These are phyloP conservation scores for Urophycis tenuis DNA, from an alignment of 2,797 vertebrate genomes.

Conservation along the genomic window DNA sequence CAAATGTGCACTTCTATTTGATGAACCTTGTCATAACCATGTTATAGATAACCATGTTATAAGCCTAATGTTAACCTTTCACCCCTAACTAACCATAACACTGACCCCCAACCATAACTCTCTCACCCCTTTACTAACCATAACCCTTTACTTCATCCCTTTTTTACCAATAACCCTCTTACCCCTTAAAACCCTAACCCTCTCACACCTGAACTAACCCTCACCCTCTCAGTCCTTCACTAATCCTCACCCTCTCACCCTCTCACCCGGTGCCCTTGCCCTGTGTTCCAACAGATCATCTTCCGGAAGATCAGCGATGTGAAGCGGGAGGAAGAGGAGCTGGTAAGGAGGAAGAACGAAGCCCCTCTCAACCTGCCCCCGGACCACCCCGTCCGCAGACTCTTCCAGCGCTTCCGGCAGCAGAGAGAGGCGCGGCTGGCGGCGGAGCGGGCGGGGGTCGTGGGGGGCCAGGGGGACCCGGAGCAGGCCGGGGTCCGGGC, in stretches of 20 bases:
- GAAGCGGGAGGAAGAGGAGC: constrained; percentile 90
- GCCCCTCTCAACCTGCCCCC: constrained; percentile 84
- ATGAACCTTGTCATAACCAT: no score
- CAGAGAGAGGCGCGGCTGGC: constrained; percentile 85
- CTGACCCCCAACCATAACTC: no score
- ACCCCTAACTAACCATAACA: no score
- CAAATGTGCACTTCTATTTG: no score
- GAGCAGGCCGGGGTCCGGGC: constrained; percentile 62
- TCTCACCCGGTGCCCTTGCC: not conserved
- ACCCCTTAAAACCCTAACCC: no score
- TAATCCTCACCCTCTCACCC: not conserved
- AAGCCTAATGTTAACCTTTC: no score
- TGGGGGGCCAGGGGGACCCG: constrained; percentile 57
- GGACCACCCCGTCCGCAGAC: constrained; percentile 84
- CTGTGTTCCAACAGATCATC: constrained; percentile 73
- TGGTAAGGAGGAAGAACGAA: constrained; percentile 85
- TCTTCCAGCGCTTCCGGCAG: constrained; percentile 90
- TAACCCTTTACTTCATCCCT: no score
- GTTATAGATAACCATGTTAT: no score
- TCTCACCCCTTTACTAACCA: no score
- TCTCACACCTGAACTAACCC: no score
- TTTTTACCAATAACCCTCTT: no score
- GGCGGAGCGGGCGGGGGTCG: constrained; percentile 55
- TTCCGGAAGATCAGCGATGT: constrained; percentile 94
- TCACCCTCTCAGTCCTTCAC: no score